Evolutionary conservation across 1,140 invertebrate species (phyloP), one percentile per base, ranked within the genome.

Genomic region (Euschistus heros): DNA sequence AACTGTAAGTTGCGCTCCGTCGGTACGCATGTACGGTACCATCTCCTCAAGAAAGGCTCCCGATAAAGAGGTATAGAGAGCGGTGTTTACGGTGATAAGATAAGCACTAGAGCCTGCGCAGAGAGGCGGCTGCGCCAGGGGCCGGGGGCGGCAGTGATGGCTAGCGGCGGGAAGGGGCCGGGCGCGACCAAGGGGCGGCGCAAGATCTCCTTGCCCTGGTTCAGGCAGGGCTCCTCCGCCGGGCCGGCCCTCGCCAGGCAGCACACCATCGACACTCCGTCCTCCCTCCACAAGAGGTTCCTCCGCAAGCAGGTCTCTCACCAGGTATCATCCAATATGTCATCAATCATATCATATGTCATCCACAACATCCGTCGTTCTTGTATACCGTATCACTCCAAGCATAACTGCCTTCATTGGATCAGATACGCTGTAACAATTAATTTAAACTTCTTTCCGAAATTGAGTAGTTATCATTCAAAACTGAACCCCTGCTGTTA

Each of bases 161-260:
- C 63, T 33, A 10, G 73, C 74, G 75, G 74, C 74, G 72, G 70
- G 70, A 66, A 72, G 70, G 46, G 59, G 57, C 26, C 20, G 67
- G 63, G 46, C 69, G 42, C 52, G 60, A 46, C 65, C 66, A 69
- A 68, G 27, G 55, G 30, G 33, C 68, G 86, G 60, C 81, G 90
- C 65, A 93, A 92, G 77, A 92, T 92, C 69, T 92, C 89, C 50
- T 77, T 92, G 71, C 90, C 89, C 52, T 93, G 90, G 90, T 92
- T 92, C 76, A 80, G 88, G 55, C 88, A 91, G 76, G 82, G 80
- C 65, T 90, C 87, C 33, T 80, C 80, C 71, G 79, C 83, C 68
- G 78, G 83, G 37, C 86, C 88, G 73, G 82, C 84, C 65, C 81
- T 92, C 27, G 82, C 87, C 44, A 82, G 89, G 22, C 89, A 93